phyloP scores from a whole-genome alignment of 1,140 invertebrate species.

The Archivesica marissinica region DNA sequence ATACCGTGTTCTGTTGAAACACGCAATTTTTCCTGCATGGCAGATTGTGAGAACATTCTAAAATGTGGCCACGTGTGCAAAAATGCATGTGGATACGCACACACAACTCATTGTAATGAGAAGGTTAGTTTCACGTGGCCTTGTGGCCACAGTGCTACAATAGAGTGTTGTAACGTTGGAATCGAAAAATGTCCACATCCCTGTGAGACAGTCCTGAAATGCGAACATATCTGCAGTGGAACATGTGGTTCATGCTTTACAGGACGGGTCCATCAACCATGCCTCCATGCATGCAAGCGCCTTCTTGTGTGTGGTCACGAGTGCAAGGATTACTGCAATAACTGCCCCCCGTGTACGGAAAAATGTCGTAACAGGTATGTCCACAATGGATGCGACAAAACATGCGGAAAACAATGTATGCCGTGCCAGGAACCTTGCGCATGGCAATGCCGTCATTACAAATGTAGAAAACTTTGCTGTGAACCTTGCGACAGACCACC shows the following conservation, averaged over 20 bases:
- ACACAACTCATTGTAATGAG: neutral
- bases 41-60: conserved; percentile 61
- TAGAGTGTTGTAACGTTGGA: conserved; percentile 68
- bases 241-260: conserved; percentile 85
- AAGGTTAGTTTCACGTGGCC: conserved; percentile 57
- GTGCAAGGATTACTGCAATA: conserved; percentile 72
- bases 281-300: conserved; percentile 75
- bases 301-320: conserved; percentile 82
- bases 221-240: conserved; percentile 84
- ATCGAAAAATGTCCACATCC: conserved; percentile 46
- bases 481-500: conserved; percentile 85
- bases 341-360: conserved; percentile 87
- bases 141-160: conserved; percentile 79
- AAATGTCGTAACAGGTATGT: conserved; percentile 86
- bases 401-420: conserved; percentile 87
- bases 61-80: conserved; percentile 85
- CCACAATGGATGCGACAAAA: conserved; percentile 84
- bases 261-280: conserved; percentile 86
- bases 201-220: conserved; percentile 78
- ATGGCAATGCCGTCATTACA: conserved; percentile 85
- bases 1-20: conserved; percentile 59
- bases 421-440: conserved; percentile 85
- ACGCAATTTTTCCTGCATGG: conserved; percentile 16
- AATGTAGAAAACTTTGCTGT: conserved; percentile 86
- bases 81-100: neutral